Conservation (phyloP, 2,888 invertebrate species). For the Chymomyza amoena region DNA sequence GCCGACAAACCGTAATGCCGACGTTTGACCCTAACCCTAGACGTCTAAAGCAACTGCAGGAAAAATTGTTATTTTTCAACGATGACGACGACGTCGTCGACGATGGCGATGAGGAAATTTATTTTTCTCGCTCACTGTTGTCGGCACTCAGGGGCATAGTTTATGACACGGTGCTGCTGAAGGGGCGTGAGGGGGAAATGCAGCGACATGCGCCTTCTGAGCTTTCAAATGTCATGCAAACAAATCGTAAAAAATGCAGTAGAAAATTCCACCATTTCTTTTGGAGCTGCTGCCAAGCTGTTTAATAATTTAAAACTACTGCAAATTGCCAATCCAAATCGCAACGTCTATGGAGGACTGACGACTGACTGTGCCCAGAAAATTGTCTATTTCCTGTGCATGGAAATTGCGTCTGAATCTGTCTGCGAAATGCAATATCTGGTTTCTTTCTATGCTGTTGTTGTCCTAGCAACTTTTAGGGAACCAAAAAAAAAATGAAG, state of each 20-base stretch:
- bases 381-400: constrained; percentile 64
- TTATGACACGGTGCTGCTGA: constrained; percentile 54
- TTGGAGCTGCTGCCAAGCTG: neutral
- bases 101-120: constrained; percentile 36
- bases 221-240: constrained; percentile 1
- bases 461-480: neutral
- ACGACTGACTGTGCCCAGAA: constrained; percentile 5
- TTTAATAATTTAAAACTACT: constrained; percentile 19
- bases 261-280: neutral
- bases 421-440: neutral
- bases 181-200: constrained; percentile 31
- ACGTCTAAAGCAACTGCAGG: constrained; percentile 55
- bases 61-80: constrained; percentile 44
- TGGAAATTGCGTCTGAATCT: neutral
- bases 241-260: constrained; percentile 27
- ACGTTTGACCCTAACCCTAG: constrained; percentile 31
- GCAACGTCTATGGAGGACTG: neutral
- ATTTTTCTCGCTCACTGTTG: constrained; percentile 64
- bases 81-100: neutral
- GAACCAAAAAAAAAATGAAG: neutral
- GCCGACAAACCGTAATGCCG: constrained; percentile 7
- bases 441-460: neutral
- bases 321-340: neutral
- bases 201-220: constrained; percentile 27
- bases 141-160: constrained; percentile 67